Conservation (phyloP, 2,113 vertebrate species). For the Hiodon tergisus region DNA sequence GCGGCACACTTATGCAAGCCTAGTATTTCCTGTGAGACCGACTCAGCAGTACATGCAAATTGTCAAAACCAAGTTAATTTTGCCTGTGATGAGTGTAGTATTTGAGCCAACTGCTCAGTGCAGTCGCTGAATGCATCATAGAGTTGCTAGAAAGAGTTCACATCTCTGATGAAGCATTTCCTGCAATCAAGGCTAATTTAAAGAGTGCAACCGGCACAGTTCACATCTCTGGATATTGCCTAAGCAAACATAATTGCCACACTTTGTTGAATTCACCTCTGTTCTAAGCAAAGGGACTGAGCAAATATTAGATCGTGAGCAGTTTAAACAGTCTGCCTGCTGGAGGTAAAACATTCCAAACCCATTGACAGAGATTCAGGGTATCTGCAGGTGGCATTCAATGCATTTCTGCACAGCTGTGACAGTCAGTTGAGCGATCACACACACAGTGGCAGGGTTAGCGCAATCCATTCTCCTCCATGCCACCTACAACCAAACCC, state of each 20-base stretch:
- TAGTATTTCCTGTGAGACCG: background rate
- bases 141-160: background rate
- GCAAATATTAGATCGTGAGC: conserved; percentile 12
- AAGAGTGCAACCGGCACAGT: background rate
- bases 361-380: background rate
- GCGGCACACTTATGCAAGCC: background rate
- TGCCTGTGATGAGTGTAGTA: background rate
- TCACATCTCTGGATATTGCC: conserved; percentile 4
- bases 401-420: conserved; percentile 21
- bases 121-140: background rate
- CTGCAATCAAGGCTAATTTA: background rate
- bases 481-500: conserved; percentile 24
- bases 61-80: background rate
- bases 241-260: conserved; percentile 9
- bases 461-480: conserved; percentile 6
- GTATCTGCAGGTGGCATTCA: background rate
- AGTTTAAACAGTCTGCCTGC: conserved; percentile 23
- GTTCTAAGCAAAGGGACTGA: conserved; percentile 28
- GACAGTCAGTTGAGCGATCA: conserved; percentile 15
- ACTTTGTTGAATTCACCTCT: conserved; percentile 23
- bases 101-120: background rate
- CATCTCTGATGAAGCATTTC: too few relatives aligned
- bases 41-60: conserved; percentile 6
- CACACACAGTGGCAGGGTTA: conserved; percentile 20
- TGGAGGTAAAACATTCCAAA: conserved; percentile 9